Evolutionary conservation across 2,888 invertebrate species (phyloP).

Genomic region (Hoplodrina ambigua): DNA sequence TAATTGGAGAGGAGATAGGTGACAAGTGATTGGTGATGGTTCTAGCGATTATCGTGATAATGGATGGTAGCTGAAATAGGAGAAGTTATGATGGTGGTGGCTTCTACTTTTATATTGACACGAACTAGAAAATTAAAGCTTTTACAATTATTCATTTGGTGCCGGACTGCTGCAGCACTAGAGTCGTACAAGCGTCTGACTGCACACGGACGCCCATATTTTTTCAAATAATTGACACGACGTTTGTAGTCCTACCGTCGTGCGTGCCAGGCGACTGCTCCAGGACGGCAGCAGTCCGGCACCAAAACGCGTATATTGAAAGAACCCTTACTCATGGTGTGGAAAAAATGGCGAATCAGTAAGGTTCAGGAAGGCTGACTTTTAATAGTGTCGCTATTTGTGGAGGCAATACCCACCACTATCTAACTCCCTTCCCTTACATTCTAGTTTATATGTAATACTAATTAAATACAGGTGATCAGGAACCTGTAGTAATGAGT

Average conservation of each 20-base stretch:
- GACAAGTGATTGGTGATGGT: constrained; percentile 10
- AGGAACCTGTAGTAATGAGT: not conserved
- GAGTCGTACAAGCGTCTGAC: no score
- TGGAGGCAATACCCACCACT: not conserved
- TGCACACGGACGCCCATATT: no score
- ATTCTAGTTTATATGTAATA: not conserved
- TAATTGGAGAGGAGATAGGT: constrained; percentile 3
- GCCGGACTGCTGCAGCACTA: no score
- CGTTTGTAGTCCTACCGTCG: no score
- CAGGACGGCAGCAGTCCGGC: no score
- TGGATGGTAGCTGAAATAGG: not conserved
- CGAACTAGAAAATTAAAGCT: not conserved
- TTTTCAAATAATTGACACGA: no score
- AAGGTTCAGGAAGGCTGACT: no score
- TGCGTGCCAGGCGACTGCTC: no score
- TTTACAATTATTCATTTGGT: no score
- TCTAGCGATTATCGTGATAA: constrained; percentile 9
- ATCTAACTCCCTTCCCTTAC: no score
- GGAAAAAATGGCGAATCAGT: not conserved
- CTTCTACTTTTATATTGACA: not conserved
- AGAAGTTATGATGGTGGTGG: not conserved
- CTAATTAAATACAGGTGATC: not conserved
- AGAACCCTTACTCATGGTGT: not conserved
- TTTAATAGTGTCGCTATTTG: not conserved
- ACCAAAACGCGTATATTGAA: no score